Base-by-base conservation (phyloP, 2,113 vertebrate genomes). In the Nesogale talazaci region DNA sequence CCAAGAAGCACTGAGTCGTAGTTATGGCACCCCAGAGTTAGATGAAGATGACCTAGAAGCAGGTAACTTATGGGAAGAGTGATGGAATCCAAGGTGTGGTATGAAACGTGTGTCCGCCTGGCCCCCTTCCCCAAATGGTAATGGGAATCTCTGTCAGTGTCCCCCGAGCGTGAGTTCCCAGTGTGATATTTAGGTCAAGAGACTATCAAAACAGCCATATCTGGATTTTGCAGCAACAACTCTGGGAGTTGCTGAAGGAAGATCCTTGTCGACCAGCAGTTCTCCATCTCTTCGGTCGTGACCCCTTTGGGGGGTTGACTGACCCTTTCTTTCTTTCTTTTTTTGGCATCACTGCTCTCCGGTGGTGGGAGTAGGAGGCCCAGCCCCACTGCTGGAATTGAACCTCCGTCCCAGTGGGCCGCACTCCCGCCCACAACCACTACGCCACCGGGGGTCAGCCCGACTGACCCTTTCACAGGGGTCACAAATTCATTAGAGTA, bases 1-100 rank as follows among this genome's bases (percentile, higher is more conserved):
- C 83, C 99, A 99, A 94, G 99, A 99, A 91, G 98, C 99, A 0
- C 91, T 99, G 96, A 98, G 99, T 95, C 98, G 99, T 31, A 99
- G 99, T 97, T 99, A 99, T 10, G 99, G 99, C 91, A 99, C 99
- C 3, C 99, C 99, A 83, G 99, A 99, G 23, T 98, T 99, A 31
- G 99, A 99, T 92, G 99, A 99, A 74, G 99, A 99, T 52, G 99
- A 99, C 96, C 97, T 99, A 90, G 99, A 99, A 98, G 99, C 99
- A 94, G 99, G 99, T 99, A 63, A 95, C 98, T 94, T 94, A 70
- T 1, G 9, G 36, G 31, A 72, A 88, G 72, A 94, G 22, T 25
- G 80, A 5, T 29, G 16, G 29, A 31, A n/a, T 5, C 57, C 12
- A 74, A 79, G 42, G 29, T 88, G 88, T 70, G 16, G 5, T 69